Conservation (phyloP, 2,797 vertebrate genomes). For the Lagodon rhomboides region DNA sequence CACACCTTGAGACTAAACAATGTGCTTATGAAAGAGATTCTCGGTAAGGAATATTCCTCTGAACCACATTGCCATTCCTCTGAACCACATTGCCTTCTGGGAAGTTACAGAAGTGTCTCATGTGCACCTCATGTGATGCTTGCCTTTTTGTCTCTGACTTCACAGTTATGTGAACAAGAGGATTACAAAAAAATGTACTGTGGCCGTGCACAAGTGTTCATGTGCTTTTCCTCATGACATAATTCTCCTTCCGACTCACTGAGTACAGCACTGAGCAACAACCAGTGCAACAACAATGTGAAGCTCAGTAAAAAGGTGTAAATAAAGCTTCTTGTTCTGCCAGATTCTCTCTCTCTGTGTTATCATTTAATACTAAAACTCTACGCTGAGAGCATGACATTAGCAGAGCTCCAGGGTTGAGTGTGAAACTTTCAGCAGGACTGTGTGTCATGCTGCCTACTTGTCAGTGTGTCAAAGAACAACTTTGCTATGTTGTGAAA, state of each 20-base stretch:
- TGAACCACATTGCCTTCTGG: conserved; percentile 15
- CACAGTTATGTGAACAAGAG: conserved; percentile 21
- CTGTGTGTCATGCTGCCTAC: background rate
- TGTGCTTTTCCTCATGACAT: conserved; percentile 53
- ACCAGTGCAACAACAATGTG: background rate
- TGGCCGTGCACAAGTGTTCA: conserved; percentile 29
- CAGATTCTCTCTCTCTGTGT: background rate
- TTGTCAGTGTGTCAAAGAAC: background rate
- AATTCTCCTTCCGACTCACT: conserved; percentile 30
- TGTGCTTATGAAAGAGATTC: conserved; percentile 13
- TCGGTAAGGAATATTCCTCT: background rate
- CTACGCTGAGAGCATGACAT: background rate
- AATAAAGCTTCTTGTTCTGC: conserved; percentile 9
- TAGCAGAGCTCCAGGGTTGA: background rate
- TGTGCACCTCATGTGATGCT: conserved; percentile 69
- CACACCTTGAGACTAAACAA: background rate
- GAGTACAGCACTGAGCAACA: conserved; percentile 25
- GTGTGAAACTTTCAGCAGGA: background rate
- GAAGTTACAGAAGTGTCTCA: conserved; percentile 41
- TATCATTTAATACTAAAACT: background rate
- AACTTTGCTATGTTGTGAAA: conserved; percentile 1
- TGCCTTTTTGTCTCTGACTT: conserved; percentile 33
- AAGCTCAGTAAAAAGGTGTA: conserved; percentile 13
- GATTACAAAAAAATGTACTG: conserved; percentile 38
- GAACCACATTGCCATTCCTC: conserved; percentile 6